Conservation (phyloP, 2,113 vertebrate genomes). For the Aptenodytes patagonicus region DNA sequence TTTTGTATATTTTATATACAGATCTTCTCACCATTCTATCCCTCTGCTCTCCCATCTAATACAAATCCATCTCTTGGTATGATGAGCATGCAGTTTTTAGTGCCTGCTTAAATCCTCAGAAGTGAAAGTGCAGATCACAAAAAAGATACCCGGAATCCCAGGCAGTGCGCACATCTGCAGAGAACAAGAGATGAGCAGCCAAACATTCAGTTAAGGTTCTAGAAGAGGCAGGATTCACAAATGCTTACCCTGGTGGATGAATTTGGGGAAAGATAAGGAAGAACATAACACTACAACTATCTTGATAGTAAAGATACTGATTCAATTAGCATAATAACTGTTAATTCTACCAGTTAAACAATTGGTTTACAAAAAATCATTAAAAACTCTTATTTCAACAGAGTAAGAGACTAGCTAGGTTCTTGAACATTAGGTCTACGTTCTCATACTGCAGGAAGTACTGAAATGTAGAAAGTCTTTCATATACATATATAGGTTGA, state of each 20-base stretch:
- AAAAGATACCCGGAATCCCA: not conserved
- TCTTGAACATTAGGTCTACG: not conserved
- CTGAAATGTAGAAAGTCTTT: not conserved
- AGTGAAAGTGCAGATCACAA: not conserved
- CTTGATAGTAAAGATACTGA: not conserved
- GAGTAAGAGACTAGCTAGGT: not conserved
- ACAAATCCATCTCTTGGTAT: not conserved
- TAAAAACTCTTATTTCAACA: not conserved
- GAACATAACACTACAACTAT: not conserved
- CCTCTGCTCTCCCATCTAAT: not conserved
- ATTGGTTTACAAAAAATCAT: not conserved
- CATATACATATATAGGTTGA: not conserved
- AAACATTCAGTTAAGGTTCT: not conserved
- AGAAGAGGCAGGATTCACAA: not conserved
- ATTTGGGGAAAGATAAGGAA: not conserved
- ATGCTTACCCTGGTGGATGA: not conserved
- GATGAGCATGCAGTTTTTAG: not conserved
- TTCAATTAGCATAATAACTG: not conserved
- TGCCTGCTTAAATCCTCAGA: not conserved
- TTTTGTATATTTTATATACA: not conserved
- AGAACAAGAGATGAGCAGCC: not conserved
- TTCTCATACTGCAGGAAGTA: not conserved
- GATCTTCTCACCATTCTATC: not conserved
- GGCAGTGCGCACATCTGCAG: not conserved
- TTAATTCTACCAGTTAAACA: not conserved